Percentiles rank a stretch among this genome's conserved stretches.
Conservation (phyloP, 2,797 vertebrate species). For the Spinus olivaceus region DNA sequence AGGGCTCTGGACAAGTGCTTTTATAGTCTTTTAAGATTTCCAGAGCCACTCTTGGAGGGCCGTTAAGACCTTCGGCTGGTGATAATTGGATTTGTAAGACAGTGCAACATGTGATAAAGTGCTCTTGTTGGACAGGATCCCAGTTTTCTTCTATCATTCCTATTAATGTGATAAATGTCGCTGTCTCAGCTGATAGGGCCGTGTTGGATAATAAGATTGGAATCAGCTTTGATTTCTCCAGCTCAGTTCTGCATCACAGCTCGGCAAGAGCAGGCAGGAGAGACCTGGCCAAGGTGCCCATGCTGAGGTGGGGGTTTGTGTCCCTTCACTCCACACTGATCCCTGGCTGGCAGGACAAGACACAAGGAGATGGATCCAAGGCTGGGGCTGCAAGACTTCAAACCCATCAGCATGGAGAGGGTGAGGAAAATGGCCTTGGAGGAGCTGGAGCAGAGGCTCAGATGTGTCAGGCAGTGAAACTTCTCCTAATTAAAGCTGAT, state of each 20-base stretch:
- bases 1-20: slow-evolving; percentile 24
- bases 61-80: slow-evolving; percentile 74
- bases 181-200: slow-evolving; percentile 76
- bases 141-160: slow-evolving; percentile 76
- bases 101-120: slow-evolving; percentile 78
- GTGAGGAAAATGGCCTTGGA: neutral
- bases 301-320: neutral
- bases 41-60: slow-evolving; percentile 67
- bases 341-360: neutral
- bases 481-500: slow-evolving; percentile 72
- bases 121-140: slow-evolving; percentile 75
- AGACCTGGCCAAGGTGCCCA: neutral
- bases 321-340: neutral
- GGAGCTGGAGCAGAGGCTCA: neutral
- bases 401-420: neutral
- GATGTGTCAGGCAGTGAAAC: slow-evolving; percentile 48
- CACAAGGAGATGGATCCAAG: neutral
- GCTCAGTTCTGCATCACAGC: slow-evolving; percentile 33
- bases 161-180: slow-evolving; percentile 82
- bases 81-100: slow-evolving; percentile 82
- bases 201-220: slow-evolving; percentile 78
- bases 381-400: neutral
- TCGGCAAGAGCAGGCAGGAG: neutral
- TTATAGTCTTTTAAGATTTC: slow-evolving; percentile 67
- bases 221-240: slow-evolving; percentile 71